Conservation (phyloP, 2,797 vertebrate species). For the Arctocebus calabarensis region DNA sequence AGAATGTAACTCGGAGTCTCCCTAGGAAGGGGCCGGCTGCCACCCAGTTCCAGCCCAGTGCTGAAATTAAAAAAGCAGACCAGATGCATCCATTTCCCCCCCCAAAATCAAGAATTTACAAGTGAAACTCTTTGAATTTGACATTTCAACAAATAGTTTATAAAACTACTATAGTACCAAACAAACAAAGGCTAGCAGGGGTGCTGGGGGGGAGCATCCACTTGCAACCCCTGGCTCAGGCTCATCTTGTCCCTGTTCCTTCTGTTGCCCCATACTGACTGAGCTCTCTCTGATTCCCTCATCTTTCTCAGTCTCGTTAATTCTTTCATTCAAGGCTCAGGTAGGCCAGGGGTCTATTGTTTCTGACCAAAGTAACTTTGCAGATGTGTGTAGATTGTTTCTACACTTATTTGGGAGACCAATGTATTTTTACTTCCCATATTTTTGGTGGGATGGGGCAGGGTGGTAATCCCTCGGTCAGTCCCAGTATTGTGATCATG, state of each 20-base stretch:
- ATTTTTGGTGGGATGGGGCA: background rate
- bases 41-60: background rate
- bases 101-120: background rate
- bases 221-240: background rate
- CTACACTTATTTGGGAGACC: background rate
- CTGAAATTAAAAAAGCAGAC: background rate
- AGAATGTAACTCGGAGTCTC: accelerated
- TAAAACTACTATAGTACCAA: background rate
- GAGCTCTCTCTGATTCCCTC: background rate
- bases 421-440: background rate
- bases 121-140: background rate
- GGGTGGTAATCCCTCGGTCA: background rate
- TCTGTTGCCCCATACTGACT: background rate
- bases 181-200: accelerated
- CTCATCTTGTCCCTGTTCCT: background rate
- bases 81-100: background rate
- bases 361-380: background rate
- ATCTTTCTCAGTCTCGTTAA: background rate
- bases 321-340: background rate
- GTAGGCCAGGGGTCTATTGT: background rate
- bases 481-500: background rate
- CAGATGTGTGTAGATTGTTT: background rate
- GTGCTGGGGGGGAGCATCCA: background rate
- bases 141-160: background rate
- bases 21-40: background rate